Conservation (phyloP, 1,140 invertebrate genomes). For the Ceratina australensis region DNA sequence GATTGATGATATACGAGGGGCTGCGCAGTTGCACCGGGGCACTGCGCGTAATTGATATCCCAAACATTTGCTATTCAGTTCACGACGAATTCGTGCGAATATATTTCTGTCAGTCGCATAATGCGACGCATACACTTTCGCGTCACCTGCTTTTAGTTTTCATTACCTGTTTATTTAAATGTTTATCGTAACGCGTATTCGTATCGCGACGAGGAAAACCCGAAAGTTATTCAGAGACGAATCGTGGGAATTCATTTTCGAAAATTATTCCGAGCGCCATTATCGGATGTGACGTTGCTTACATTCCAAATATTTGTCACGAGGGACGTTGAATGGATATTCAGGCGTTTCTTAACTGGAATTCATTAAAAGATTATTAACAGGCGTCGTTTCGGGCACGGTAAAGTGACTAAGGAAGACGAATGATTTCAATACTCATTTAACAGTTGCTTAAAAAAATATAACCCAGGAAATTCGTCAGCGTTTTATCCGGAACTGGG, state of each 20-base stretch:
- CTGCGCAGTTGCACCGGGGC: no score
- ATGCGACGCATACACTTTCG: no score
- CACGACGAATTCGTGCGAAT: no score
- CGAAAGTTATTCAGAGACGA: not conserved
- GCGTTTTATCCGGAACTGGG: not conserved
- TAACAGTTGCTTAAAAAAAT: not conserved
- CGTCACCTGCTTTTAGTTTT: not conserved
- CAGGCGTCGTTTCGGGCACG: not conserved
- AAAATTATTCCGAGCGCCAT: not conserved
- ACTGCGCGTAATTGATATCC: no score
- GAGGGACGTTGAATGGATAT: no score
- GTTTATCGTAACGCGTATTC: not conserved
- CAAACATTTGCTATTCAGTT: no score
- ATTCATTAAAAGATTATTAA: constrained; percentile 17
- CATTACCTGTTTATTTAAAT: constrained; percentile 1
- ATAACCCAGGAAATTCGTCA: not conserved
- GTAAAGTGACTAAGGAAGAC: not conserved
- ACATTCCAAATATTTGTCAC: constrained; percentile 8
- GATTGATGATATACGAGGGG: no score
- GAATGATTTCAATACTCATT: not conserved
- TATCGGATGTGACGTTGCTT: not conserved
- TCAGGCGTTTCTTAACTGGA: not conserved
- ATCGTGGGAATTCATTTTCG: constrained; percentile 15
- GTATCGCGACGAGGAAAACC: no score
- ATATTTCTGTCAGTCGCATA: no score